Percentiles rank a stretch among this genome's conserved stretches.
These are phyloP conservation scores for Brachyhypopomus gauderio DNA, from an alignment of 2,113 vertebrate species.

Conservation along the genomic window DNA sequence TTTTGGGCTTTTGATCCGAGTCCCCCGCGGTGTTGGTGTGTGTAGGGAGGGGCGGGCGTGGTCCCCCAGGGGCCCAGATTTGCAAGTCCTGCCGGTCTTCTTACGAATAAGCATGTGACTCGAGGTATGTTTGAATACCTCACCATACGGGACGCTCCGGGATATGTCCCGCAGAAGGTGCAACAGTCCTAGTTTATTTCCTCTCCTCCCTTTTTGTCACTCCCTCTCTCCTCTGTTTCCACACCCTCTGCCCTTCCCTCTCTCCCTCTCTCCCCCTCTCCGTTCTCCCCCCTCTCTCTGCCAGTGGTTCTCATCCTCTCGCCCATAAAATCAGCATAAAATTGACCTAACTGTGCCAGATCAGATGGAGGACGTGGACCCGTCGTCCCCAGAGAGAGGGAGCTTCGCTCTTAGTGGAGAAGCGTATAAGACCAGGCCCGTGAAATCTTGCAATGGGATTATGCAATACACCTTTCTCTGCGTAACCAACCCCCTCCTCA, in stretches of 20 bases:
- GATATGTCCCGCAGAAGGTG: conserved; percentile 49
- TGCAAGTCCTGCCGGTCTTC: conserved; percentile 41
- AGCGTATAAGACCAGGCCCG: conserved; percentile 71
- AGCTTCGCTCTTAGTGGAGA: conserved; percentile 65
- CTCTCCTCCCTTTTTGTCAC: conserved; percentile 28
- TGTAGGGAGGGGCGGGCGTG: too few relatives aligned
- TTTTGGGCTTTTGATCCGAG: conserved; percentile 55
- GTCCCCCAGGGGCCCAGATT: conserved; percentile 52
- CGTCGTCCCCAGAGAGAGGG: conserved; percentile 55
- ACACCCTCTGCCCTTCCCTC: neutral
- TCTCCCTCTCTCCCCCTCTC: conserved; percentile 28
- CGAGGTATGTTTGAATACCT: conserved; percentile 55
- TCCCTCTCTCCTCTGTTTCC: neutral
- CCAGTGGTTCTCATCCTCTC: conserved; percentile 75
- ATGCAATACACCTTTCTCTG: conserved; percentile 68
- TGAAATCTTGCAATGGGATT: conserved; percentile 77
- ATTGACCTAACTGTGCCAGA: conserved; percentile 75
- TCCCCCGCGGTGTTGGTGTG: conserved; percentile 5
- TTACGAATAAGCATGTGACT: conserved; percentile 60
- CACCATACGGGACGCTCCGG: conserved; percentile 47
- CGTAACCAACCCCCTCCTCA: conserved; percentile 45
- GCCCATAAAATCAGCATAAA: conserved; percentile 84
- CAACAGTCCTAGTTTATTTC: neutral
- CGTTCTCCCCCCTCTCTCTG: conserved; percentile 19
- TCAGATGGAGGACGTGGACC: conserved; percentile 60